Evolutionary conservation across 2,888 invertebrate genomes (phyloP), one percentile per base, ranked within the genome.

Genomic region (Tiphia femorata): DNA sequence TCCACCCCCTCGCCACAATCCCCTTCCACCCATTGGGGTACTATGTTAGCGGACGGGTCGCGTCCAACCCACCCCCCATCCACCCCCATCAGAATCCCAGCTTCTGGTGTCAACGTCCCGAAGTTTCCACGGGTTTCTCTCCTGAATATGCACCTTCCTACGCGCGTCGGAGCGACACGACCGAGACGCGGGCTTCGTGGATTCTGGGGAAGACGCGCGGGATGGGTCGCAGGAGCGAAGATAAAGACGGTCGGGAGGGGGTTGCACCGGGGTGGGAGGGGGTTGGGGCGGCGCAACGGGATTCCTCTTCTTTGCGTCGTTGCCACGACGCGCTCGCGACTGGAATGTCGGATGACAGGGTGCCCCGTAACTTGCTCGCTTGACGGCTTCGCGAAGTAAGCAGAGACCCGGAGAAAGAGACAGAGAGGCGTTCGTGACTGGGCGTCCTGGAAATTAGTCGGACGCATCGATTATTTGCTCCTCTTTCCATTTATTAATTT

Each of bases 61-160:
- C 62, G 65, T 63, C 62, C 71, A 56, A 71, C 63, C 73, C 70
- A 64, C 60, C 70, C 66, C 67, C 64, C 49, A 64, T 67, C 58
- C 63, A 62, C 70, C 66, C 67, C 64, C 49, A 64, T 67, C 58
- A 62, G 59, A 63, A 67, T 44, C 40, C 67, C 72, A 66, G 69
- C 72, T 70, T 71, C 67, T 65, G 73, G 73, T 76, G 79, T 79
- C 78, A 78, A 78, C 76, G 78, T 78, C 77, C 75, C 66, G 66
- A 68, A 72, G 65, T 68, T 70, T 67, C 70, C 56, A 60, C 60
- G 21, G 55, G 55, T 49, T 64, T 52, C 66, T 67, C 64, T 65
- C 64, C 69, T 64, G 67, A 66, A 69, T 68, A 65, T 70, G 67
- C 71, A 68, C 71, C 72, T 72, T 68, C 62, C 55, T n/a, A 56